Evolutionary conservation across 2,888 invertebrate genomes (phyloP), one percentile per base, ranked within the genome.

Genomic region (Coleophora deauratella): DNA sequence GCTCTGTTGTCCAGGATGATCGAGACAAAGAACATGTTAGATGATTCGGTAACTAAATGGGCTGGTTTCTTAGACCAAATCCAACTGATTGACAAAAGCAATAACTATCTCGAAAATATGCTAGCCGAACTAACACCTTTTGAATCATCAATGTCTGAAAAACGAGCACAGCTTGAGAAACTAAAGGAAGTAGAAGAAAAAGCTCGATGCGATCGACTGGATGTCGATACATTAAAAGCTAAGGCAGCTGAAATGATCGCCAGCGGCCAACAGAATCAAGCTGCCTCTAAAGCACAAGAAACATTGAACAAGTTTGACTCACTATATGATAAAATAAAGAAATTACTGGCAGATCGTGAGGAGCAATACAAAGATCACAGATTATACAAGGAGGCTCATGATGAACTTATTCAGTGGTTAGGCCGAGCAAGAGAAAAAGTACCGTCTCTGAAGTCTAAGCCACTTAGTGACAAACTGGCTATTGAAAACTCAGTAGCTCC

Each of bases 31-130:
- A 90, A 93, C 1, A 89, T 92, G 54, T 77, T 97, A 10, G 96
- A 96, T 65, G 96, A 96, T 58, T 93, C 94, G 0, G 93, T 97
- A 11, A 93, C 94, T 21, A 94, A 94, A 78, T 97, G 96, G 96
- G 91, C 96, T 43, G 95, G 94, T 36, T 92, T 96, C 62, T 78
- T 96, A 38, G 95, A 96, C 68, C 95, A 96, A 70, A 93, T 96
- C 45, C 93, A 95, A 62, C 90, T 92, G 37, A 89, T 96, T 13
- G 91, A 92, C 53, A 95, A 95, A 69, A 93, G 92, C 28, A 91
- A 95, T 21, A 90, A 90, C 40, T 92, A 92, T 81, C 87, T 96
- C 62, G 91, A 95, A 61, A 85, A 78, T n/a, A 89, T 91, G 53
- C 71, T 94, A 2, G 87, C 89, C 40, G 95, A 96, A 60, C 81